phyloP scores from a whole-genome alignment of 2,113 vertebrate genomes.

The Cyprinus carpio region DNA sequence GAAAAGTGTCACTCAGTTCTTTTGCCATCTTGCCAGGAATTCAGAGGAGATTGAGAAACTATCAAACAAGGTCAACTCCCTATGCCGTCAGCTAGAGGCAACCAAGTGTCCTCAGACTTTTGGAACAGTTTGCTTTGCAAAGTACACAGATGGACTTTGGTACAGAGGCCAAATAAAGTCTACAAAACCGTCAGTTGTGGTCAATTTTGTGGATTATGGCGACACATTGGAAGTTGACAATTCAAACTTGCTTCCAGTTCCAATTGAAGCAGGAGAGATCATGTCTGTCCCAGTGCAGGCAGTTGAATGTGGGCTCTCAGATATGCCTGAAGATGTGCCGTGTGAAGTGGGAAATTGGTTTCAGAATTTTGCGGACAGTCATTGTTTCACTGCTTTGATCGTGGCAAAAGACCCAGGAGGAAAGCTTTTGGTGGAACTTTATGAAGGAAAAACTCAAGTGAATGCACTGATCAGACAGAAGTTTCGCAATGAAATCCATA shows the following conservation, averaged over 20 bases:
- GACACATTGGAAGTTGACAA: conserved; percentile 76
- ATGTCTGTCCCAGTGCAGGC: conserved; percentile 89
- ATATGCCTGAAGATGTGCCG: conserved; percentile 72
- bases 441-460: conserved; percentile 79
- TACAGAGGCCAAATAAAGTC: conserved; percentile 82
- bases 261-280: conserved; percentile 80
- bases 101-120: conserved; percentile 60
- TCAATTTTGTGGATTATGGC: conserved; percentile 95
- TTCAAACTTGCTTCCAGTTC: conserved; percentile 81
- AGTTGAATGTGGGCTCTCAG: conserved; percentile 83
- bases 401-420: conserved; percentile 86
- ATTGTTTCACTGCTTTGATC: conserved; percentile 76
- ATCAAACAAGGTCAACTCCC: conserved; percentile 64
- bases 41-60: conserved; percentile 74
- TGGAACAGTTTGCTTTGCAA: conserved; percentile 86
- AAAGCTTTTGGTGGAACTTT: conserved; percentile 85
- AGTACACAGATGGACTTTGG: conserved; percentile 85
- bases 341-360: conserved; percentile 81
- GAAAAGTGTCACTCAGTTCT: conserved; percentile 80
- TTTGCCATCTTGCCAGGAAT: conserved; percentile 86
- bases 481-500: conserved; percentile 63
- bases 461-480: conserved; percentile 81
- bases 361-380: conserved; percentile 74
- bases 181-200: conserved; percentile 66
- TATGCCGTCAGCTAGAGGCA: conserved; percentile 69